Evolutionary conservation across 2,113 vertebrate species (phyloP).

Genomic region (Nesoenas mayeri): DNA sequence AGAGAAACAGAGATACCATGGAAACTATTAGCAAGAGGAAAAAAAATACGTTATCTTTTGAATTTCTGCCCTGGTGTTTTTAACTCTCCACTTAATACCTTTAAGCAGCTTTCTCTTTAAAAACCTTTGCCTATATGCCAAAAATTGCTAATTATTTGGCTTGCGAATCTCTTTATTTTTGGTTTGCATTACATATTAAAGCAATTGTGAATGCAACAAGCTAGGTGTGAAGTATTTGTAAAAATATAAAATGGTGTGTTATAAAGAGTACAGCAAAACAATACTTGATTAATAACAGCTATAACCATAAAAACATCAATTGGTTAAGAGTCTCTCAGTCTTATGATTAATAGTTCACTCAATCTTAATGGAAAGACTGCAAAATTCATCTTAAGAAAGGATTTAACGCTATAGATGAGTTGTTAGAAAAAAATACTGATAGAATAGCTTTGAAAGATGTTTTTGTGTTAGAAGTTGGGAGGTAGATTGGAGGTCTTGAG

Average conservation of each 20-base stretch:
- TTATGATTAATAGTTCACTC: constrained; percentile 64
- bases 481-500: not conserved
- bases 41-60: not conserved
- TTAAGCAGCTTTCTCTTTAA: not conserved
- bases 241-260: constrained; percentile 19
- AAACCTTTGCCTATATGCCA: not conserved
- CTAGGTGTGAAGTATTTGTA: not conserved
- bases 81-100: not conserved
- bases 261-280: constrained; percentile 49
- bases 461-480: constrained; percentile 25
- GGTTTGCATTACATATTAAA: not conserved
- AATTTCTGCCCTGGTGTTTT: not conserved
- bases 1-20: not conserved
- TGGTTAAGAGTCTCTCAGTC: constrained; percentile 49
- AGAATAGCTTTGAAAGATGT: constrained; percentile 24
- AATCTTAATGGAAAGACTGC: constrained; percentile 46
- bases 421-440: constrained; percentile 11
- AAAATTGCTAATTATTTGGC: not conserved
- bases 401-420: constrained; percentile 30
- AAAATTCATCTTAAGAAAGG: constrained; percentile 49
- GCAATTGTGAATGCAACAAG: not conserved
- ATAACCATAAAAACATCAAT: constrained; percentile 45
- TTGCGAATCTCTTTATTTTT: not conserved
- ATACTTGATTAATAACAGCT: constrained; percentile 57
- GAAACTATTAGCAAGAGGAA: not conserved